These are phyloP conservation scores for Heliocidaris tuberculata DNA, from an alignment of 35 echinoderm and acorn worm genomes.

Conservation along the genomic window DNA sequence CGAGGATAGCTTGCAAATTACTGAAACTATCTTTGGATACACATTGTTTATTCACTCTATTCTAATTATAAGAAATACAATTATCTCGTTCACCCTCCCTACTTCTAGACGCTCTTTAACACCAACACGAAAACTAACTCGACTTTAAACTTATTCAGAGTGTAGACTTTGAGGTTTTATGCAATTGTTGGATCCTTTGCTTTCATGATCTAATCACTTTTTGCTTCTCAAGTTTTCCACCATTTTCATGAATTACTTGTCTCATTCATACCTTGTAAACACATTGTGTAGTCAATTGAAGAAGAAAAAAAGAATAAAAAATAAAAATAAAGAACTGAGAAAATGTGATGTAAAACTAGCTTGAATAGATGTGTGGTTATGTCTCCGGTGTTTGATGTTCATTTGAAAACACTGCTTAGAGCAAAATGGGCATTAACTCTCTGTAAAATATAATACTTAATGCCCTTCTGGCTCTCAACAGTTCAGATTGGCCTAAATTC, in stretches of 20 bases:
- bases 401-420: neutral
- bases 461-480: too few species aligned
- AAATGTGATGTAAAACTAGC: neutral
- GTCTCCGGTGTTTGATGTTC: neutral
- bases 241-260: neutral
- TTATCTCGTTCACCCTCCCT: neutral
- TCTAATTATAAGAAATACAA: neutral
- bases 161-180: neutral
- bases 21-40: neutral
- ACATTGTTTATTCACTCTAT: neutral
- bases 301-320: neutral
- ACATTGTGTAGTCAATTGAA: constrained; percentile 2
- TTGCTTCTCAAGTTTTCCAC: constrained; percentile 16
- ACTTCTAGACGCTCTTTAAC: neutral
- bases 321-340: neutral
- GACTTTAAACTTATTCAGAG: neutral
- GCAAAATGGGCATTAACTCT: neutral
- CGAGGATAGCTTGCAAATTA: neutral
- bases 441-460: too few species aligned
- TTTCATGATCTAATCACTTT: neutral
- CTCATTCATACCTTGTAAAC: constrained; percentile 4
- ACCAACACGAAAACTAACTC: neutral
- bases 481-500: too few species aligned
- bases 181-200: neutral
- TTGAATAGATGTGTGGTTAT: neutral